Percentiles rank a stretch among this genome's conserved stretches.
Conservation (phyloP, 2,113 vertebrate species). For the Malaclemys terrapin region DNA sequence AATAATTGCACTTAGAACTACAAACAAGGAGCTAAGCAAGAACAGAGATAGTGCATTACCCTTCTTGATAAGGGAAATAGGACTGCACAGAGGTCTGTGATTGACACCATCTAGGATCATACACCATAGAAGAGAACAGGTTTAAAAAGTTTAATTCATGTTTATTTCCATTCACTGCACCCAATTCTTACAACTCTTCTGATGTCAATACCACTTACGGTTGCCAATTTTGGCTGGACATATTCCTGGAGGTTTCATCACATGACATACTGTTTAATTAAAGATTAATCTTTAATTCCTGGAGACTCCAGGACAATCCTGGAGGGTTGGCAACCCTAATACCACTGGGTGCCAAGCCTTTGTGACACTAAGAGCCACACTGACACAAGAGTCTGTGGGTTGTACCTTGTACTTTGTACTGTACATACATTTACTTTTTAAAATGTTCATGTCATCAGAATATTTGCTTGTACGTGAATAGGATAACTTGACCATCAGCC, state of each 20-base stretch:
- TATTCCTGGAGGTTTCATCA: no score
- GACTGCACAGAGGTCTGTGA: neutral
- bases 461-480: conserved; percentile 16
- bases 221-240: no score
- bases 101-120: neutral
- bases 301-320: no score
- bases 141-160: conserved; percentile 2
- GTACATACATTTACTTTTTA: neutral
- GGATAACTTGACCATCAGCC: neutral
- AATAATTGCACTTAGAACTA: neutral
- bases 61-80: neutral
- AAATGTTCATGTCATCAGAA: neutral
- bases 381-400: neutral
- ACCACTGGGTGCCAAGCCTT: neutral
- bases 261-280: no score
- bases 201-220: neutral
- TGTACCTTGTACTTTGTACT: neutral
- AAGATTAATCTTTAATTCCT: no score
- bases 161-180: neutral
- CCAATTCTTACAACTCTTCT: neutral
- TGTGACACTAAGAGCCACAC: fast-evolving
- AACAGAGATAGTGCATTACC: neutral
- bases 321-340: no score
- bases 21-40: neutral
- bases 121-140: neutral